A percentile compares a stretch with the other conserved stretches of the same genome.
phyloP scores from a whole-genome alignment of 2,113 vertebrate species.

The Amazona guildingii region DNA sequence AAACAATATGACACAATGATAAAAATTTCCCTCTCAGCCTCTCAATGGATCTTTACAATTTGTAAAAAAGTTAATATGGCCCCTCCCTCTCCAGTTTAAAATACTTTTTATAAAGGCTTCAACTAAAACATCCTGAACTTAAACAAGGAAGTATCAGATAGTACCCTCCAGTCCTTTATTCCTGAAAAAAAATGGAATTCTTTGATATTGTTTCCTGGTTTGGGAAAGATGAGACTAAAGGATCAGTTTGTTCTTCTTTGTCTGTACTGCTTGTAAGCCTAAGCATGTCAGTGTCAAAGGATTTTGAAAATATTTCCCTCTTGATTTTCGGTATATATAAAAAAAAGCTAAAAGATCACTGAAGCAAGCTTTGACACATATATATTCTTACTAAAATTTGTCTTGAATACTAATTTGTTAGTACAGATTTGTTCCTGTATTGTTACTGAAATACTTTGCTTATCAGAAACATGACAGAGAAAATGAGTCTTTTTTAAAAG shows the following conservation, averaged over 20 bases:
- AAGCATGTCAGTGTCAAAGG: neutral
- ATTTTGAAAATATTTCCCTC: neutral
- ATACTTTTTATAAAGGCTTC: neutral
- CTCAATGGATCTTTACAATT: neutral
- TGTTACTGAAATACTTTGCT: neutral
- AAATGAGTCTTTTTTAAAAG: neutral
- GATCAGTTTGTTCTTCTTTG: neutral
- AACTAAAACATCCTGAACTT: neutral
- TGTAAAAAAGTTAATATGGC: neutral
- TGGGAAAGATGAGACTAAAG: neutral
- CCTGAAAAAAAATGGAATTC: neutral
- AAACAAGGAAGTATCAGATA: neutral
- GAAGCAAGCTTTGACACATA: neutral
- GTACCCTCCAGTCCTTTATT: neutral
- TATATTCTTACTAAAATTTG: neutral
- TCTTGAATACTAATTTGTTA: constrained; percentile 12
- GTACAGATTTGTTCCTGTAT: neutral
- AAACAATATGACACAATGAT: neutral
- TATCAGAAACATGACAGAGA: neutral
- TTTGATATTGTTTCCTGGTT: neutral
- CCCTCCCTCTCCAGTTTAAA: neutral
- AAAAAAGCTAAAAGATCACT: neutral
- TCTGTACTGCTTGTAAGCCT: neutral
- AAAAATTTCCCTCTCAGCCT: neutral
- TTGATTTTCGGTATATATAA: neutral